Evolutionary conservation across 2,888 invertebrate genomes (phyloP).

Genomic region (Homarus gammarus): DNA sequence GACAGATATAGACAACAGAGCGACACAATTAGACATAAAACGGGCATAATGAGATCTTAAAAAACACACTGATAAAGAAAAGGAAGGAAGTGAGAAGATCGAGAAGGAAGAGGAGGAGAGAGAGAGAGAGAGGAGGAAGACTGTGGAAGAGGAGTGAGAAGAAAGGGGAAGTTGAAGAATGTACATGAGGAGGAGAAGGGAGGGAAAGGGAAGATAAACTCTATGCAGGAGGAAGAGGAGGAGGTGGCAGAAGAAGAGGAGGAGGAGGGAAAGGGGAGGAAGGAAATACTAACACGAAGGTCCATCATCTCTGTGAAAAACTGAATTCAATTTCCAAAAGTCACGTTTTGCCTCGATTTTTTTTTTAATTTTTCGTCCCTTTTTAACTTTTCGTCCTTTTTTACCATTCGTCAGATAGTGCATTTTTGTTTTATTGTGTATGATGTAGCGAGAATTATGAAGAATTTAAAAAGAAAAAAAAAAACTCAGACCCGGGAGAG

Average conservation of each 20-base stretch:
- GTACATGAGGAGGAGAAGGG: not conserved
- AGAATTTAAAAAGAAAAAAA: constrained; percentile 6
- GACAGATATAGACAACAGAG: not conserved
- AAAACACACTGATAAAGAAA: not conserved
- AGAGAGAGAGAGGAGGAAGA: not conserved
- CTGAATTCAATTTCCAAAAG: constrained; percentile 37
- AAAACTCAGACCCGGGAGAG: no score
- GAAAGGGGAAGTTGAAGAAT: not conserved
- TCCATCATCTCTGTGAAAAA: not conserved
- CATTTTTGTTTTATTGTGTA: constrained; percentile 29
- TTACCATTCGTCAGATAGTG: not conserved
- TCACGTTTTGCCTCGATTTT: constrained; percentile 35
- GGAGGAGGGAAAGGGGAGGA: constrained; percentile 14
- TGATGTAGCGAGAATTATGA: constrained; percentile 40
- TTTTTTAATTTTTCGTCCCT: not conserved
- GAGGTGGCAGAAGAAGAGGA: not conserved
- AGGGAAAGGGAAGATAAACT: not conserved
- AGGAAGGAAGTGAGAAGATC: not conserved
- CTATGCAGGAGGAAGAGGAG: not conserved
- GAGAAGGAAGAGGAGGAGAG: not conserved
- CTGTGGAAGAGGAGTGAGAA: not conserved
- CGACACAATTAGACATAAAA: not conserved
- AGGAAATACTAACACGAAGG: not conserved
- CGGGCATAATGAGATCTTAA: not conserved
- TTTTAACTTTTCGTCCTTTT: not conserved